phyloP scores from a whole-genome alignment of 2,888 invertebrate species.

The Lottia gigantea region DNA sequence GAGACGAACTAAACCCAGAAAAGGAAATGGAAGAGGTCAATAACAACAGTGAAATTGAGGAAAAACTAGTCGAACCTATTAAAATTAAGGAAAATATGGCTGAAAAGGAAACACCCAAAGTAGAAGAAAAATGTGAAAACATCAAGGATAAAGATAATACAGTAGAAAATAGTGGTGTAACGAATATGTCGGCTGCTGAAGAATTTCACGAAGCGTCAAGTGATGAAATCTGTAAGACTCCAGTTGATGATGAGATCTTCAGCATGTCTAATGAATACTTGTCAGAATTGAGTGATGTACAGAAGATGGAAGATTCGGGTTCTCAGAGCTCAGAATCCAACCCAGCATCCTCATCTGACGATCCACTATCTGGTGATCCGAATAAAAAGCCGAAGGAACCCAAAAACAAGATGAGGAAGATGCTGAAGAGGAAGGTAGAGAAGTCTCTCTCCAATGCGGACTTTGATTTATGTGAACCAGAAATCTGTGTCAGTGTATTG shows the following conservation, averaged over 20 bases:
- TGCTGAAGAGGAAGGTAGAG: slow-evolving; percentile 41
- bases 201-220: too few species aligned
- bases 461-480: slow-evolving; percentile 53
- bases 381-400: background rate
- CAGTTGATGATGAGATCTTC: background rate
- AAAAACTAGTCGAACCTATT: too few species aligned
- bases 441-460: slow-evolving; percentile 45
- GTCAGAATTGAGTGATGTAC: background rate
- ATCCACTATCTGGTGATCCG: background rate
- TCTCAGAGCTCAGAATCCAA: background rate
- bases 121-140: too few species aligned
- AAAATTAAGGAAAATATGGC: too few species aligned
- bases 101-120: too few species aligned
- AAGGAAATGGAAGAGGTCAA: too few species aligned
- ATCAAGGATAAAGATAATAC: too few species aligned
- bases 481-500: slow-evolving; percentile 49
- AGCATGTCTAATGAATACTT: background rate
- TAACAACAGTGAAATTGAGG: too few species aligned
- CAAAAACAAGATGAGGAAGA: slow-evolving; percentile 19
- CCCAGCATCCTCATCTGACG: background rate
- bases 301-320: background rate
- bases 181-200: too few species aligned
- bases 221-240: too few species aligned
- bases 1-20: too few species aligned
- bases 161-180: too few species aligned